Conservation (phyloP, 2,888 invertebrate genomes). For the Lathronympha strigana region DNA sequence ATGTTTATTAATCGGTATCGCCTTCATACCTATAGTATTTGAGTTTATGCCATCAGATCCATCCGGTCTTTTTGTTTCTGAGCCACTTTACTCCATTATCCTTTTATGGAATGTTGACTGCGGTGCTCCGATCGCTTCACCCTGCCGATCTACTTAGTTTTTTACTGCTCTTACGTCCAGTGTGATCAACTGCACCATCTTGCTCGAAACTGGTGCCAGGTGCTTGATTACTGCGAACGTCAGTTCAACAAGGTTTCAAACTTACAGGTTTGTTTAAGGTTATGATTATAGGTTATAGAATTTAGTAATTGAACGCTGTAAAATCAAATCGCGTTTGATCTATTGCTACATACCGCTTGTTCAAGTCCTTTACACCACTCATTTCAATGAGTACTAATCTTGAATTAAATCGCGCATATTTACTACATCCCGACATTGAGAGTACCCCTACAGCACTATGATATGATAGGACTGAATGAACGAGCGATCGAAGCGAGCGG, state of each 20-base stretch:
- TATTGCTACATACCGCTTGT: too few species aligned
- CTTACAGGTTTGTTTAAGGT: neutral
- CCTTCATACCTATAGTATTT: slow-evolving; percentile 27
- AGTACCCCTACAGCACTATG: too few species aligned
- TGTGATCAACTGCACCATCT: slow-evolving; percentile 11
- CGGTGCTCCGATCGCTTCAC: slow-evolving; percentile 27
- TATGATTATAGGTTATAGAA: too few species aligned
- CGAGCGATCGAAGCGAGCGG: too few species aligned
- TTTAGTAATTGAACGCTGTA: too few species aligned
- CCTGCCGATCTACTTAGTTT: slow-evolving; percentile 32
- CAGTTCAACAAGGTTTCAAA: neutral
- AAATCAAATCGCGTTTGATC: too few species aligned
- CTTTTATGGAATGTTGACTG: slow-evolving; percentile 36
- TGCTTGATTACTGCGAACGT: slow-evolving; percentile 5
- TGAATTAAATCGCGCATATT: too few species aligned
- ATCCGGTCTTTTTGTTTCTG: slow-evolving; percentile 32
- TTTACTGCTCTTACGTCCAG: slow-evolving; percentile 11
- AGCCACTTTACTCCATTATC: slow-evolving; percentile 33
- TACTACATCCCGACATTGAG: too few species aligned
- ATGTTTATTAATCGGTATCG: slow-evolving; percentile 18
- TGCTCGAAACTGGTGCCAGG: slow-evolving; percentile 9
- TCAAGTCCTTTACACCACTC: too few species aligned
- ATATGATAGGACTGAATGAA: too few species aligned
- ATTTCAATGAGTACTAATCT: too few species aligned
- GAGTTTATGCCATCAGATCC: slow-evolving; percentile 23